phyloP scores from a whole-genome alignment of 2,888 invertebrate genomes.

The Pomacea canaliculata region DNA sequence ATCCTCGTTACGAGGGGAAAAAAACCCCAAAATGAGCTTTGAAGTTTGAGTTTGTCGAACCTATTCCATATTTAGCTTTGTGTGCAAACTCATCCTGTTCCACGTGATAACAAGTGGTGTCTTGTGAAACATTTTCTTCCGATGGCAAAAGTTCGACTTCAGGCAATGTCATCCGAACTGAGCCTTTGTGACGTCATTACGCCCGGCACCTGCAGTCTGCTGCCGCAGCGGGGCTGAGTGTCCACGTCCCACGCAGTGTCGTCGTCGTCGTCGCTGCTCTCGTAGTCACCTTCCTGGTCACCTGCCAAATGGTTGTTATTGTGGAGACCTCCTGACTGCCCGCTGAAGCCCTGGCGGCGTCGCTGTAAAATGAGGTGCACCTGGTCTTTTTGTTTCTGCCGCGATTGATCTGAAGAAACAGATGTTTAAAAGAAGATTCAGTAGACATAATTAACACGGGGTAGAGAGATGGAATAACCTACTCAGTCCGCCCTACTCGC shows the following conservation, averaged over 20 bases:
- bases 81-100: no score
- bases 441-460: no score
- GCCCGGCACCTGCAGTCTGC: background rate
- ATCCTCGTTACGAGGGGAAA: no score
- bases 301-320: no score
- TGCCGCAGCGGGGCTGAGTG: background rate
- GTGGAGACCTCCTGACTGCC: conserved; percentile 9
- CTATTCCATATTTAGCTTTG: no score
- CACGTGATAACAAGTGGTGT: no score
- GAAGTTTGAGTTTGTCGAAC: no score
- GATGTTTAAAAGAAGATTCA: no score
- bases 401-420: conserved; percentile 2
- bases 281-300: background rate
- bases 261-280: background rate
- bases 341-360: conserved; percentile 20
- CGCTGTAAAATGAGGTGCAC: conserved; percentile 1
- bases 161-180: background rate
- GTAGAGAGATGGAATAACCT: no score
- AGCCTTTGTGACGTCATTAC: background rate
- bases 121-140: no score
- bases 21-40: no score
- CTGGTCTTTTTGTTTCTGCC: conserved; percentile 1
- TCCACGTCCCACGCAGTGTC: background rate
- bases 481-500: no score
- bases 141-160: background rate